phyloP scores from a whole-genome alignment of 2,888 invertebrate species.

The Heteromurus nitidus region DNA sequence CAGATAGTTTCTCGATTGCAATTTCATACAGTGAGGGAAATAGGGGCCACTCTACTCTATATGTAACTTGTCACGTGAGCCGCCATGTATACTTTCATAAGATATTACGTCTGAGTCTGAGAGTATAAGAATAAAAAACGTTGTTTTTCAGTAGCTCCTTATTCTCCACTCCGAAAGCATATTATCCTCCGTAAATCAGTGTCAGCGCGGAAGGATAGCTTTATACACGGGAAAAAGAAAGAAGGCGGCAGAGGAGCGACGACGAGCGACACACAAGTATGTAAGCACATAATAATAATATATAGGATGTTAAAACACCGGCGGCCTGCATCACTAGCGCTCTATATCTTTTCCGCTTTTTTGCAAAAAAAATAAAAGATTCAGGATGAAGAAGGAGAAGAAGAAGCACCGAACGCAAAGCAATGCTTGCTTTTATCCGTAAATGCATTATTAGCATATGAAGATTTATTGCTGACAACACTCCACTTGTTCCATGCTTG shows the following conservation, averaged over 20 bases:
- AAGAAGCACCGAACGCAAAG: slow-evolving; percentile 1
- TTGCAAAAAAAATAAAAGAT: slow-evolving; percentile 20
- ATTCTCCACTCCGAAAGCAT: slow-evolving; percentile 43
- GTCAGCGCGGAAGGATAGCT: slow-evolving; percentile 44
- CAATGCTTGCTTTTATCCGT: slow-evolving; percentile 46
- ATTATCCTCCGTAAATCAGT: slow-evolving; percentile 55
- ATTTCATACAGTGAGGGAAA: slow-evolving; percentile 47
- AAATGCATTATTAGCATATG: slow-evolving; percentile 64
- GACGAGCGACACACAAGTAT: no score
- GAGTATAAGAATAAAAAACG: no score
- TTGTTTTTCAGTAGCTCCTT: slow-evolving; percentile 52
- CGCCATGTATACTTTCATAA: slow-evolving; percentile 5
- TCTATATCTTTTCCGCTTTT: slow-evolving; percentile 15
- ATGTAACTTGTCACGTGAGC: slow-evolving; percentile 36
- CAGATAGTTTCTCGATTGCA: slow-evolving; percentile 54
- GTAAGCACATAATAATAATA: slow-evolving; percentile 40
- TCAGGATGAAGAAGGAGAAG: not conserved
- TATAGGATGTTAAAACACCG: slow-evolving; percentile 20
- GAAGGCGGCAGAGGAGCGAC: slow-evolving; percentile 9
- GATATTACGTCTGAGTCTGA: slow-evolving; percentile 34
- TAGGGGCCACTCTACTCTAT: slow-evolving; percentile 2
- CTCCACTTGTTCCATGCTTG: slow-evolving; percentile 47
- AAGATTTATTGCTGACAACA: slow-evolving; percentile 61
- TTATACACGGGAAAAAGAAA: slow-evolving; percentile 20
- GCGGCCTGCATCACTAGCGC: slow-evolving; percentile 16